These are phyloP conservation scores for Gonatopus flavifemur DNA, from an alignment of 1,140 invertebrate genomes.

Conservation along the genomic window DNA sequence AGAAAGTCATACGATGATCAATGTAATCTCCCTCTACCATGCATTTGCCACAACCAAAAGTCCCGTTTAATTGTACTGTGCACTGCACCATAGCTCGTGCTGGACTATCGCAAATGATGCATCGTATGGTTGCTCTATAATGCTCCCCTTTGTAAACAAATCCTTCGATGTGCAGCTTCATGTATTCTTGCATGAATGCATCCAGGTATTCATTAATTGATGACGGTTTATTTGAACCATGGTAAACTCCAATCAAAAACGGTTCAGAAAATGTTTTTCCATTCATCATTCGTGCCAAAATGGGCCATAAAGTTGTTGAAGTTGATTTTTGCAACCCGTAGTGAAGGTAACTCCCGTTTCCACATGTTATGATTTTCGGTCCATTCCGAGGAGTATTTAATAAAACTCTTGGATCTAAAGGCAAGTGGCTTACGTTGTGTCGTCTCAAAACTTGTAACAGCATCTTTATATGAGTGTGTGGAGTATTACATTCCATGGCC, in stretches of 20 bases:
- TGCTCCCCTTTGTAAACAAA: slow-evolving; percentile 3
- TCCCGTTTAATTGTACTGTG: slow-evolving; percentile 16
- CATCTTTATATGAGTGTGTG: too few species aligned
- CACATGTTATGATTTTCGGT: not conserved
- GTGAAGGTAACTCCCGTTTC: not conserved
- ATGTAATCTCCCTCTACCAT: slow-evolving; percentile 25
- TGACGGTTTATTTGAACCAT: slow-evolving; percentile 22
- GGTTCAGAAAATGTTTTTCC: not conserved
- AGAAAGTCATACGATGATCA: slow-evolving; percentile 27
- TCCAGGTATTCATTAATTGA: slow-evolving; percentile 16
- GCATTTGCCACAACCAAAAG: slow-evolving; percentile 32
- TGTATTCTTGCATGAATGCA: slow-evolving; percentile 23
- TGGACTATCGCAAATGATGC: slow-evolving; percentile 22
- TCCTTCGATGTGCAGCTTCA: slow-evolving; percentile 8
- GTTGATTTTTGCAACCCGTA: not conserved
- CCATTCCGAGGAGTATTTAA: not conserved
- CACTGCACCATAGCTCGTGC: slow-evolving; percentile 6
- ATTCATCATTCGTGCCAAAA: not conserved
- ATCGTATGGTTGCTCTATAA: slow-evolving; percentile 4
- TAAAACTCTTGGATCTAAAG: not conserved
- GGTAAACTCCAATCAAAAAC: slow-evolving; percentile 25
- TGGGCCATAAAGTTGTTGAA: not conserved
- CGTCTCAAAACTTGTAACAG: too few species aligned
- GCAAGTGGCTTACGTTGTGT: not conserved
- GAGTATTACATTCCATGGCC: too few species aligned